Percentiles rank a stretch among this genome's conserved stretches.
Evolutionary conservation across 2,797 vertebrate genomes (phyloP).

Genomic region (Sciaenops ocellatus): DNA sequence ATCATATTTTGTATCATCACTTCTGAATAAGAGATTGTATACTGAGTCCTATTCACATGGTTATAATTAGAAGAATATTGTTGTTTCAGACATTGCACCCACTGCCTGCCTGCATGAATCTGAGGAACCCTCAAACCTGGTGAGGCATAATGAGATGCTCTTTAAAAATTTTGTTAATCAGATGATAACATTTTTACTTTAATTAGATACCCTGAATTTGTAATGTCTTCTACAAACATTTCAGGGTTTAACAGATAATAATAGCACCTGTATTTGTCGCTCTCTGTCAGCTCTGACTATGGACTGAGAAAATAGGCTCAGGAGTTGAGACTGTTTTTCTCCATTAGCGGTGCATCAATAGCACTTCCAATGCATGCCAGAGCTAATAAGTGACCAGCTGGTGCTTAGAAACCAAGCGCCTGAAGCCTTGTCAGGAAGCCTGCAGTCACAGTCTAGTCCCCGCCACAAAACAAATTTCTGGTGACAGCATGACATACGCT

Average conservation of each 20-base stretch:
- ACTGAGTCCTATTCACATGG: neutral
- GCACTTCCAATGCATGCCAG: conserved; percentile 62
- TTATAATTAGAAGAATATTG: conserved; percentile 9
- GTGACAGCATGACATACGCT: conserved; percentile 66
- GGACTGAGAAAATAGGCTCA: conserved; percentile 34
- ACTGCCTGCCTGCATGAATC: neutral
- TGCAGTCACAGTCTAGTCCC: conserved; percentile 50
- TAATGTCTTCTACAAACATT: conserved; percentile 18
- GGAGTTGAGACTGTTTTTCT: conserved; percentile 61
- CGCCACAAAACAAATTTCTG: conserved; percentile 62
- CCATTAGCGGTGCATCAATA: conserved; percentile 67
- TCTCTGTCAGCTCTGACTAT: conserved; percentile 27
- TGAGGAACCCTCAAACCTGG: neutral
- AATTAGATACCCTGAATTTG: conserved; percentile 9
- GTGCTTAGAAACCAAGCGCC: conserved; percentile 53
- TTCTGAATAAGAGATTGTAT: neutral
- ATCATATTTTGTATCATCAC: conserved; percentile 1
- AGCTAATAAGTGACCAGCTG: conserved; percentile 76
- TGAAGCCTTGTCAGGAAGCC: conserved; percentile 61
- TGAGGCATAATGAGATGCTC: neutral
- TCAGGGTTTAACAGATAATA: conserved; percentile 20
- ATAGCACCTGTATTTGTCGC: conserved; percentile 4
- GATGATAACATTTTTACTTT: conserved; percentile 10
- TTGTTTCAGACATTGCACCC: neutral
- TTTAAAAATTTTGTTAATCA: conserved; percentile 4